Percentiles rank a stretch among this genome's conserved stretches.
These are phyloP conservation scores for Drosophila biarmipes DNA, from an alignment of 1,140 invertebrate genomes.

Conservation along the genomic window DNA sequence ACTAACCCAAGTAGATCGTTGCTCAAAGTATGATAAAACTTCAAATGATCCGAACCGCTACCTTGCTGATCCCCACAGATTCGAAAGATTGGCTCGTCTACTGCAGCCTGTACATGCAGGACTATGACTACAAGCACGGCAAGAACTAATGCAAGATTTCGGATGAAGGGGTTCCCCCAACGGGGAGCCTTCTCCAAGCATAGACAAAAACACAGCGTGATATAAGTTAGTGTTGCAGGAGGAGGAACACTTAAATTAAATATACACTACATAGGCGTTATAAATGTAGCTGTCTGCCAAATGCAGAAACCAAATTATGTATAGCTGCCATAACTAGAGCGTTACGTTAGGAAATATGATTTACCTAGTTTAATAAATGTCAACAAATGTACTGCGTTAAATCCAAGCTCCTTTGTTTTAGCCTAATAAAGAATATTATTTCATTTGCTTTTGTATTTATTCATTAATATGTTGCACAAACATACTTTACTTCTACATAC, in stretches of 20 bases:
- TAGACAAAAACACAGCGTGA: conserved; percentile 61
- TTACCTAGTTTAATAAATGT: conserved; percentile 15
- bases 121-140: conserved; percentile 37
- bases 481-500: conserved; percentile 47
- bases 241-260: conserved; percentile 44
- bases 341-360: conserved; percentile 24
- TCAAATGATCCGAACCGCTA: conserved; percentile 18
- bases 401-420: not conserved
- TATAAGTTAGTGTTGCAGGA: conserved; percentile 58
- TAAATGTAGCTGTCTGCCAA: conserved; percentile 19
- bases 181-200: conserved; percentile 12
- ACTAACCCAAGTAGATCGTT: conserved; percentile 54
- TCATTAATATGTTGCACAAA: conserved; percentile 16
- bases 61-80: conserved; percentile 72
- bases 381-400: conserved; percentile 45
- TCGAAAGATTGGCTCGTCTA: conserved; percentile 75
- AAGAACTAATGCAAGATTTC: conserved; percentile 22
- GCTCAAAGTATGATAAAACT: conserved; percentile 30
- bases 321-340: conserved; percentile 67
- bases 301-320: conserved; percentile 21
- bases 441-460: conserved; percentile 7
- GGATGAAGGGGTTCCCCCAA: conserved; percentile 1
- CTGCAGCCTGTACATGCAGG: conserved; percentile 65
- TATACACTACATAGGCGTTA: conserved; percentile 32
- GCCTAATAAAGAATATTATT: conserved; percentile 19